Evolutionary conservation across 2,888 invertebrate genomes (phyloP).

Genomic region (Isotomurus palustris): DNA sequence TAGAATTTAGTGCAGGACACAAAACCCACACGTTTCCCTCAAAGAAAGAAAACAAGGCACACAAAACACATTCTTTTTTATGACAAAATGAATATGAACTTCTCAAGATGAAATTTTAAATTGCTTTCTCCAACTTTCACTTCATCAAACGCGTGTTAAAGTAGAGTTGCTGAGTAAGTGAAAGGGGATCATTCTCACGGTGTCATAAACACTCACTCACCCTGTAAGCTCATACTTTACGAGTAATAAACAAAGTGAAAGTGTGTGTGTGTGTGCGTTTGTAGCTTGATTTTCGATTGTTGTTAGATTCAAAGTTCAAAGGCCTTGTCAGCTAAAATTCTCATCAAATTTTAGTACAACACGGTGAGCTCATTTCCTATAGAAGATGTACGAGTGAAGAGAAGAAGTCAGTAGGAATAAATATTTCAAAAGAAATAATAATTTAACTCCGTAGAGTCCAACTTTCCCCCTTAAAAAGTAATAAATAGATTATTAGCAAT

Average conservation of each 20-base stretch:
- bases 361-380: too few species aligned
- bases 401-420: neutral
- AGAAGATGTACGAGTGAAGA: too few species aligned
- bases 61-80: too few species aligned
- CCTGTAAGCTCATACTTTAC: neutral
- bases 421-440: neutral
- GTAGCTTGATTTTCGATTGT: too few species aligned
- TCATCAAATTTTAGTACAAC: too few species aligned
- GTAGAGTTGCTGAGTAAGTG: too few species aligned
- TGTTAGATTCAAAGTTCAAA: too few species aligned
- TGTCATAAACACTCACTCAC: neutral
- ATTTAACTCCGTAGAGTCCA: neutral
- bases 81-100: neutral
- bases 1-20: too few species aligned
- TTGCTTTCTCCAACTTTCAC: slow-evolving; percentile 22
- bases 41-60: too few species aligned
- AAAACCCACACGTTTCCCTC: too few species aligned
- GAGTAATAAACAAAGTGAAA: neutral
- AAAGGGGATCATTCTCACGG: too few species aligned
- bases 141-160: slow-evolving; percentile 22
- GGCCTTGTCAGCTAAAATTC: too few species aligned
- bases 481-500: slow-evolving; percentile 9
- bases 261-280: neutral
- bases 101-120: slow-evolving; percentile 11
- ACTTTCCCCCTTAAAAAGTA: slow-evolving; percentile 6